These are phyloP conservation scores for Gallinago jamesoni DNA, from an alignment of 2,113 vertebrate genomes.

Conservation along the genomic window DNA sequence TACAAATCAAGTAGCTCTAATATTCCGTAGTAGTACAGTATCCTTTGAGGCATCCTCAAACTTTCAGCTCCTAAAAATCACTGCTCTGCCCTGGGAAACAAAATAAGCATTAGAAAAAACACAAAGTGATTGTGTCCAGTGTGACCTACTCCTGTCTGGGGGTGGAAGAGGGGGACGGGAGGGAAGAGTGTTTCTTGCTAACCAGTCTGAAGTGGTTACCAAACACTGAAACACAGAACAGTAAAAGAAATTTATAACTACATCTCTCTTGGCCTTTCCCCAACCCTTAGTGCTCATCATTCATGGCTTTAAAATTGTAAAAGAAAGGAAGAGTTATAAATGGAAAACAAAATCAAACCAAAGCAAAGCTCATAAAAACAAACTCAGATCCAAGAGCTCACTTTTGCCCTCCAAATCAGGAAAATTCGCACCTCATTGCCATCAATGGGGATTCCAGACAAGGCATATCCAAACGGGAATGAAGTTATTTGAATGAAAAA, in stretches of 20 bases:
- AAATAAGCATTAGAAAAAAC: background rate
- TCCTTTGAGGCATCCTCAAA: background rate
- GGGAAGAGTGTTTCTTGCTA: background rate
- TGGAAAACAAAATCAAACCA: background rate
- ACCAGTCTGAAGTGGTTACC: background rate
- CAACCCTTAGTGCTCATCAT: background rate
- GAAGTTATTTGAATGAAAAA: conserved; percentile 39
- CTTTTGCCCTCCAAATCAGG: background rate
- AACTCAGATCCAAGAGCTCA: background rate
- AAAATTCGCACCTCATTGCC: background rate
- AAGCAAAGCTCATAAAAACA: background rate
- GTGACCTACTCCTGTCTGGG: background rate
- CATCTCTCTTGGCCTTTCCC: background rate
- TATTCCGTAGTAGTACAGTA: background rate
- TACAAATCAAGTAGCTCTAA: background rate
- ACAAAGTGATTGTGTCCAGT: background rate
- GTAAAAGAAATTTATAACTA: background rate
- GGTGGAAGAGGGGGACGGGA: background rate
- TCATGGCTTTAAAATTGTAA: background rate
- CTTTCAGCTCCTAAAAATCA: background rate
- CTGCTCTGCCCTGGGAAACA: background rate
- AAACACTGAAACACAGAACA: background rate
- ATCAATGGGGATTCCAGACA: background rate
- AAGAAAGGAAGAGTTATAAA: background rate
- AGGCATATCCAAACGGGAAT: background rate